These are phyloP conservation scores for Hycleus phaleratus DNA, from an alignment of 1,140 invertebrate species.

Conservation along the genomic window DNA sequence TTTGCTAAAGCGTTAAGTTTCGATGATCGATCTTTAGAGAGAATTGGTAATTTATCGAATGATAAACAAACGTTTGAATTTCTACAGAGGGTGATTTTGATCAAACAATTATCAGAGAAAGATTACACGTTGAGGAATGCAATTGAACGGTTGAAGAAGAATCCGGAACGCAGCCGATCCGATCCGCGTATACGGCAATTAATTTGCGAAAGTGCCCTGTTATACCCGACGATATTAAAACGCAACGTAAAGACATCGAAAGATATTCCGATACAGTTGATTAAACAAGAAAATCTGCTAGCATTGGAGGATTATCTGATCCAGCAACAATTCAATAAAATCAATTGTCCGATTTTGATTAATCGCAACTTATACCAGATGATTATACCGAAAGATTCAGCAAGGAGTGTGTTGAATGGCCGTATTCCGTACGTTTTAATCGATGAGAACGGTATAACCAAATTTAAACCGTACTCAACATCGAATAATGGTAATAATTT, in stretches of 20 bases:
- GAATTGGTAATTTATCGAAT: conserved; percentile 22
- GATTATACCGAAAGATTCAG: conserved; percentile 66
- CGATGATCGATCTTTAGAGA: conserved; percentile 36
- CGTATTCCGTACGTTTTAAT: conserved; percentile 67
- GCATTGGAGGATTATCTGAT: conserved; percentile 70
- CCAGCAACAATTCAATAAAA: conserved; percentile 44
- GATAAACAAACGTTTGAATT: conserved; percentile 53
- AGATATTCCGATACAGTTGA: conserved; percentile 57
- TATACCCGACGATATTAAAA: conserved; percentile 27
- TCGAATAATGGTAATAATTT: no score
- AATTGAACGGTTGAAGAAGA: conserved; percentile 52
- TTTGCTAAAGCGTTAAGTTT: conserved; percentile 60
- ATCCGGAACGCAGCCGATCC: conserved; percentile 56
- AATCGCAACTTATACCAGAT: conserved; percentile 68
- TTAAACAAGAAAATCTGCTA: conserved; percentile 58
- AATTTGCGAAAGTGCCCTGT: conserved; percentile 59
- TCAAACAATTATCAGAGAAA: conserved; percentile 61
- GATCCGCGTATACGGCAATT: conserved; percentile 61
- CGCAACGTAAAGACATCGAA: conserved; percentile 35
- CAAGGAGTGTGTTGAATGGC: conserved; percentile 63
- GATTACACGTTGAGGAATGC: conserved; percentile 53
- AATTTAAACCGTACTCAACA: conserved; percentile 63
- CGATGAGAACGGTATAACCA: conserved; percentile 66
- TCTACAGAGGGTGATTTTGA: conserved; percentile 61
- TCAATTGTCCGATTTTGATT: conserved; percentile 57